phyloP scores from a whole-genome alignment of 2,113 vertebrate species.

The Paedocypris sp. region DNA sequence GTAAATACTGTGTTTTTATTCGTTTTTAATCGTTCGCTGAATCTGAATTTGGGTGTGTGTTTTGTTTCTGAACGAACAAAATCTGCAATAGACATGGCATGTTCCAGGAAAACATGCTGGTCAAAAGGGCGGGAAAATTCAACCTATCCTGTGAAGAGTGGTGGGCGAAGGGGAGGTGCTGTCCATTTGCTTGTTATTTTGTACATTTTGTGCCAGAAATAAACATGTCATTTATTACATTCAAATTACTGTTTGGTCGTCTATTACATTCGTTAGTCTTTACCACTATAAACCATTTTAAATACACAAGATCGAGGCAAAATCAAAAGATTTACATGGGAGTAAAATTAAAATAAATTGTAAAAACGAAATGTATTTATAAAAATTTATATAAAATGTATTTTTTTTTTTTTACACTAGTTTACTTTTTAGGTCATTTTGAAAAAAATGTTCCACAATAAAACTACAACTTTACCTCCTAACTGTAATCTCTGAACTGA shows the following conservation, averaged over 20 bases:
- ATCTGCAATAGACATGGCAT: constrained; percentile 62
- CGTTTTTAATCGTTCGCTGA: constrained; percentile 73
- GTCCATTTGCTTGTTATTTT: constrained; percentile 83
- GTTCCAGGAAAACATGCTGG: constrained; percentile 62
- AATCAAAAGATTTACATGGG: too few species aligned
- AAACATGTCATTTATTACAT: constrained; percentile 76
- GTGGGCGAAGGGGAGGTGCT: constrained; percentile 35
- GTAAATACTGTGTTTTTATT: constrained; percentile 78
- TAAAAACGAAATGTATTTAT: too few species aligned
- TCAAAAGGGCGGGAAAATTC: constrained; percentile 52
- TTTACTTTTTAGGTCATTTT: too few species aligned
- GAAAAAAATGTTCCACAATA: too few species aligned
- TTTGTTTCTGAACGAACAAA: constrained; percentile 65
- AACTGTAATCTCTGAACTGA: too few species aligned
- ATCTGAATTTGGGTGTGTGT: constrained; percentile 63
- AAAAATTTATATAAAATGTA: too few species aligned
- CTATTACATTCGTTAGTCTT: neutral
- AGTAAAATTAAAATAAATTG: too few species aligned
- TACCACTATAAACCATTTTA: too few species aligned
- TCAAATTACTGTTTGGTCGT: constrained; percentile 24
- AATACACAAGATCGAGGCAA: too few species aligned
- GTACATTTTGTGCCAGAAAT: constrained; percentile 82
- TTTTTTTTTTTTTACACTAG: too few species aligned
- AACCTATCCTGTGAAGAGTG: constrained; percentile 45
- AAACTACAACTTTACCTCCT: too few species aligned